Evolutionary conservation across 2,113 vertebrate species (phyloP).

Genomic region (Salvelinus fontinalis): DNA sequence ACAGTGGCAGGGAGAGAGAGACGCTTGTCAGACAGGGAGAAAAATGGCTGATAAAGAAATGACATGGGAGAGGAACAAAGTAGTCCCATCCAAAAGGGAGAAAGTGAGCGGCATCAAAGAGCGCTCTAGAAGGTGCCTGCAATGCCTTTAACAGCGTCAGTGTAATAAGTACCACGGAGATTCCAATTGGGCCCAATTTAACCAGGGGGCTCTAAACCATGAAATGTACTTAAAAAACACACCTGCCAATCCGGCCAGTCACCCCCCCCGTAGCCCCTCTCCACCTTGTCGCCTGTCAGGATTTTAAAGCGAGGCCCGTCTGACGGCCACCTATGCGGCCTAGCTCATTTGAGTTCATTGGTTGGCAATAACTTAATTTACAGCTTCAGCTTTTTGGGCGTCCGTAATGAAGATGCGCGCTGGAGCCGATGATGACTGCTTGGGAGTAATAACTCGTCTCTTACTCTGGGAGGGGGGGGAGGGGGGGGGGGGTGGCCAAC

Average conservation of each 20-base stretch:
- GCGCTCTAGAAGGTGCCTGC: slow-evolving; percentile 55
- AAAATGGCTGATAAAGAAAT: slow-evolving; percentile 62
- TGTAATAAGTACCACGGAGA: slow-evolving; percentile 71
- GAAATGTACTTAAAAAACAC: slow-evolving; percentile 60
- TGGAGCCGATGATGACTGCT: slow-evolving; percentile 62
- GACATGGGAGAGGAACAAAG: slow-evolving; percentile 56
- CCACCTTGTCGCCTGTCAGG: slow-evolving; percentile 64
- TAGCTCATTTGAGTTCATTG: slow-evolving; percentile 77
- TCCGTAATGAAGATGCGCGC: slow-evolving; percentile 75
- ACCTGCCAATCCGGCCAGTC: slow-evolving; percentile 60
- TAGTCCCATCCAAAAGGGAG: slow-evolving; percentile 46
- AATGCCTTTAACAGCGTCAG: slow-evolving; percentile 63
- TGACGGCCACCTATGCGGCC: slow-evolving; percentile 48
- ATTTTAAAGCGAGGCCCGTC: slow-evolving; percentile 35
- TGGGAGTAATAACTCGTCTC: slow-evolving; percentile 68
- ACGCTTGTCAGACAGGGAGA: slow-evolving; percentile 15
- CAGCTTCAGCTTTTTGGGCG: slow-evolving; percentile 67
- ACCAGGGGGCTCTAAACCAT: slow-evolving; percentile 58
- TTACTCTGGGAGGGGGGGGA: slow-evolving; percentile 56
- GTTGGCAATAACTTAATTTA: slow-evolving; percentile 80
- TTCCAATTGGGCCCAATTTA: slow-evolving; percentile 57
- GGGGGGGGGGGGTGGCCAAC: slow-evolving; percentile 28
- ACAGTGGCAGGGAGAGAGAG: slow-evolving; percentile 7
- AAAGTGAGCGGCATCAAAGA: slow-evolving; percentile 40
- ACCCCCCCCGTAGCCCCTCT: background rate